Evolutionary conservation across 1,140 invertebrate genomes (phyloP).

Genomic region (Venustaconcha ellipsiformis): DNA sequence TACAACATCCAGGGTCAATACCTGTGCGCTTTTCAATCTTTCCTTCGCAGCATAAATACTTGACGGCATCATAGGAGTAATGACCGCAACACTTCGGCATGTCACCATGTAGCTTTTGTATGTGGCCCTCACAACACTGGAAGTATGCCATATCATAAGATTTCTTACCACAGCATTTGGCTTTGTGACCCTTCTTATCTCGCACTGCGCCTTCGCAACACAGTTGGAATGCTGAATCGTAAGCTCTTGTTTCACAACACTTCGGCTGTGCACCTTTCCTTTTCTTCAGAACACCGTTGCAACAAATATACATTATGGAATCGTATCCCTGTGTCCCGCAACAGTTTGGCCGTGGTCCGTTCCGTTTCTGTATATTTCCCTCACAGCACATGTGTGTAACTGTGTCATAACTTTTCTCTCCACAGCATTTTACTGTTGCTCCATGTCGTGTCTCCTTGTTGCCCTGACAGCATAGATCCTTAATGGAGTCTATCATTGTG

Average conservation of each 20-base stretch:
- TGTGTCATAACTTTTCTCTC: constrained; percentile 9
- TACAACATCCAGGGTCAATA: constrained; percentile 22
- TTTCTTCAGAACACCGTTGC: constrained; percentile 12
- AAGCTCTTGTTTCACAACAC: constrained; percentile 24
- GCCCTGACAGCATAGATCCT: constrained; percentile 21
- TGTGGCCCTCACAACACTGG: constrained; percentile 26
- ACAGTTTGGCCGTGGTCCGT: constrained; percentile 26
- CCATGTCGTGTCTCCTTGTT: constrained; percentile 1
- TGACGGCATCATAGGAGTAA: constrained; percentile 19
- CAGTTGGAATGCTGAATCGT: constrained; percentile 22
- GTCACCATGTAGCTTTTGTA: constrained; percentile 24
- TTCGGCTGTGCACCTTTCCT: constrained; percentile 21
- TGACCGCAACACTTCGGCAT: constrained; percentile 20
- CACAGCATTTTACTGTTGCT: constrained; percentile 27
- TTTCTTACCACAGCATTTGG: constrained; percentile 28
- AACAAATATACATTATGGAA: constrained; percentile 17
- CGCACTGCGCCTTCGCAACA: constrained; percentile 22
- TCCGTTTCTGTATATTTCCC: constrained; percentile 13
- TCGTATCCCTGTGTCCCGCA: constrained; percentile 24
- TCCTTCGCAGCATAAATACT: constrained; percentile 21
- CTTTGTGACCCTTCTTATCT: constrained; percentile 20
- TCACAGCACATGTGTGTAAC: constrained; percentile 27
- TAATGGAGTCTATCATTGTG: constrained; percentile 24
- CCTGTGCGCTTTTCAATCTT: constrained; percentile 15
- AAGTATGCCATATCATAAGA: constrained; percentile 25